Evolutionary conservation across 2,797 vertebrate genomes (phyloP).

Genomic region (Chiloscyllium punctatum): DNA sequence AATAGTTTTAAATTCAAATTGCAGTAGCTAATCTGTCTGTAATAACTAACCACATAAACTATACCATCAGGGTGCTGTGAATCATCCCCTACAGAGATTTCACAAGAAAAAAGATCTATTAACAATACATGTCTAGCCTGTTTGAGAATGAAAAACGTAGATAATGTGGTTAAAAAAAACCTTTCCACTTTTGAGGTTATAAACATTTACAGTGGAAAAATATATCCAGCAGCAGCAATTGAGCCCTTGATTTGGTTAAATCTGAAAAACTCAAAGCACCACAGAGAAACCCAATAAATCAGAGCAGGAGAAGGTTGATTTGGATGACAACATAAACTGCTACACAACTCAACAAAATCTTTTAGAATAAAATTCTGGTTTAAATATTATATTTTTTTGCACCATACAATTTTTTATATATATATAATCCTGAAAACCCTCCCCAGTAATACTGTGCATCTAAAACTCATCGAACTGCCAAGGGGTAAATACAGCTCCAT

Average conservation of each 20-base stretch:
- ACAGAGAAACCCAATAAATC: conserved; percentile 33
- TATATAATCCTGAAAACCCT: conserved; percentile 80
- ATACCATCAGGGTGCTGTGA: not conserved
- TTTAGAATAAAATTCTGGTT: conserved; percentile 83
- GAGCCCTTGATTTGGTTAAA: conserved; percentile 36
- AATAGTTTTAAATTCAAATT: not conserved
- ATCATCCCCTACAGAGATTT: not conserved
- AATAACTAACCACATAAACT: not conserved
- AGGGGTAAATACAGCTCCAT: conserved; percentile 95
- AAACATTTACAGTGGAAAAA: conserved; percentile 23
- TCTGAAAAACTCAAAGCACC: conserved; percentile 4
- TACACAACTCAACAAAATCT: conserved; percentile 68
- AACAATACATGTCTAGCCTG: not conserved
- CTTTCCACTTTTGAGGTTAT: not conserved
- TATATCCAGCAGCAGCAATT: conserved; percentile 31
- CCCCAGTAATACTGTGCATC: conserved; percentile 85
- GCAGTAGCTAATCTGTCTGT: not conserved
- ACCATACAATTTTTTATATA: conserved; percentile 83
- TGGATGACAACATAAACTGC: conserved; percentile 36
- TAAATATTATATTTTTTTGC: conserved; percentile 75
- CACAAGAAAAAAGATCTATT: not conserved
- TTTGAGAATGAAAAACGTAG: conserved; percentile 11
- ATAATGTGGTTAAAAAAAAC: not conserved
- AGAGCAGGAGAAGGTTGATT: conserved; percentile 20
- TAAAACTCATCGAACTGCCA: conserved; percentile 98